Base-by-base conservation (phyloP, 2,113 vertebrate genomes). In the Tetraodon nigroviridis region DNA sequence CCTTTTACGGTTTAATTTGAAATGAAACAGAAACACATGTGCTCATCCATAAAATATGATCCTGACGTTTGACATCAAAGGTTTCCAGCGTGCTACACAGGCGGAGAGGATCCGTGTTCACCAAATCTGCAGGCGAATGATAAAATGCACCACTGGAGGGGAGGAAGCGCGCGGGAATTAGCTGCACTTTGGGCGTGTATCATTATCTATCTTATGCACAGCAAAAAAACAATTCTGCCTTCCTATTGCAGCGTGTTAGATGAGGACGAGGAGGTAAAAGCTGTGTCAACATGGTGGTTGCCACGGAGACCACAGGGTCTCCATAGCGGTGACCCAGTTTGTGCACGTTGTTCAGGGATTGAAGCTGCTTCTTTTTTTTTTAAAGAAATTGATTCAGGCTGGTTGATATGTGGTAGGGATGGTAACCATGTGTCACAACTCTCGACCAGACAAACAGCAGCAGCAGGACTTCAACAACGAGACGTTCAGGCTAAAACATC, bases 231-330 rank as follows among this genome's bases (percentile, higher is more conserved):
- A 47, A 52, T 54, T 5, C 51, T 5, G 6, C 67, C 67, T 67
- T 68, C 49, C 75, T 69, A 75, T 72, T 54, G 20, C n/a, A 52
- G 45, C 14, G 55, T 74, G 77, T 74, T 79, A 73, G 68, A 57
- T 4, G 13, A 14, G 75, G 78, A 75, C 58, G 75, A 79, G 80
- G 55, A 63, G 69, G 55, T 74, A 78, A 79, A 77, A 69, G 82
- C 80, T 84, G 68, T 86, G 82, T 87, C 84, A 86, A 84, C 84
- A 84, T 29, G n/a, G 67, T 3, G 40, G 86, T 86, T 75, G 57
- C 79, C 79, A 79, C 67, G 77, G 86, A 70, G 73, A 87, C 80
- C 14, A 60, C 41, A 10, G 69, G 69, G 47, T 79, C 76, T 79
- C 77, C 69, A 73, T 70, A 68, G 71, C 64, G 47, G 63, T 84